A percentile compares a stretch with the other conserved stretches of the same genome.
phyloP scores from a whole-genome alignment of 2,888 invertebrate species.

The Thecophora atra region DNA sequence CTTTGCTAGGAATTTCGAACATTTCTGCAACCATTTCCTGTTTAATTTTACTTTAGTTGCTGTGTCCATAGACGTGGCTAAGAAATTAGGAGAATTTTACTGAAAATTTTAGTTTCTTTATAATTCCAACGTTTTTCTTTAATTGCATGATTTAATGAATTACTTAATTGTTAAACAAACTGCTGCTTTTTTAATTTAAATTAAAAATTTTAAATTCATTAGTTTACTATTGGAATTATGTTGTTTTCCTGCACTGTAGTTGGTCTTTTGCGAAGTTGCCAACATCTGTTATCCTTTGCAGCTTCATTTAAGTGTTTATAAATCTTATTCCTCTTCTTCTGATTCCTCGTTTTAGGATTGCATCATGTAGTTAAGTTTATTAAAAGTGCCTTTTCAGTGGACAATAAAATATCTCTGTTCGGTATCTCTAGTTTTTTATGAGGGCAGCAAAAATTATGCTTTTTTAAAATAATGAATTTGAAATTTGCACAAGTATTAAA shows the following conservation, averaged over 20 bases:
- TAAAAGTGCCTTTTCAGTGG: conserved; percentile 35
- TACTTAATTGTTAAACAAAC: no score
- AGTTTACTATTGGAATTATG: no score
- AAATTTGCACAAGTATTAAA: neutral
- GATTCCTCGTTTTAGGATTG: neutral
- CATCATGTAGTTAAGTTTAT: conserved; percentile 41
- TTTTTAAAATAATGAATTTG: neutral
- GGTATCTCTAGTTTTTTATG: neutral
- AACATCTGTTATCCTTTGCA: conserved; percentile 19
- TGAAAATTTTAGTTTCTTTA: neutral
- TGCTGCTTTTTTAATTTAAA: no score
- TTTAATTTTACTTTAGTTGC: neutral
- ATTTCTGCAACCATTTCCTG: conserved; percentile 8
- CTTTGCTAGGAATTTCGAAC: conserved; percentile 26
- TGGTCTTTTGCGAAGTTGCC: neutral
- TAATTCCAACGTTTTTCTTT: neutral
- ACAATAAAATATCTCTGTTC: conserved; percentile 30
- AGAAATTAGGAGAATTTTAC: neutral
- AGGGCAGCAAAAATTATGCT: neutral
- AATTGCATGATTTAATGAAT: neutral
- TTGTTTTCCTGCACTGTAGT: conserved; percentile 13
- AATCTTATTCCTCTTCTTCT: conserved; percentile 14
- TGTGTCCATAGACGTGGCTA: conserved; percentile 5
- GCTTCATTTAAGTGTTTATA: conserved; percentile 27
- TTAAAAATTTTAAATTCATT: neutral